phyloP scores from a whole-genome alignment of 2,797 vertebrate genomes.

The Cossypha caffra region DNA sequence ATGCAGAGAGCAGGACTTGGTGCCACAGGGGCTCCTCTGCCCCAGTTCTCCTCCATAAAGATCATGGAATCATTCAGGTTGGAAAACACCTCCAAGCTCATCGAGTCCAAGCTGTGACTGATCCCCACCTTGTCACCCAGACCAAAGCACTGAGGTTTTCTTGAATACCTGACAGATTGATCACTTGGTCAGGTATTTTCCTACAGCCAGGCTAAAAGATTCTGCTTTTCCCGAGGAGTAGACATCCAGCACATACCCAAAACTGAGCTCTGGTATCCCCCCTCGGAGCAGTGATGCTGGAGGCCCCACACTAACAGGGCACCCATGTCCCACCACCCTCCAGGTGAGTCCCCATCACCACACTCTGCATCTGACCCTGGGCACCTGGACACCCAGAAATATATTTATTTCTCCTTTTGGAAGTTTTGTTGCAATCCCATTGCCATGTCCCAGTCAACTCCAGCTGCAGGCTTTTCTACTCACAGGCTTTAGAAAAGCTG shows the following conservation, averaged over 20 bases:
- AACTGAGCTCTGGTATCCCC: not conserved
- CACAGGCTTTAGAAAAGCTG: not conserved
- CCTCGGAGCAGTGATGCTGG: not conserved
- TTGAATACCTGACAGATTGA: rapidly evolving
- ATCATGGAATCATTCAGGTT: not conserved
- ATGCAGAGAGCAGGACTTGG: not conserved
- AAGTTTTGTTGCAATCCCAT: not conserved
- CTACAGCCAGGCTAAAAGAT: not conserved
- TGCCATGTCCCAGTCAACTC: not conserved
- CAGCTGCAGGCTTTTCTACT: not conserved
- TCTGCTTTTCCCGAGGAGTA: not conserved
- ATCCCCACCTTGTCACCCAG: not conserved
- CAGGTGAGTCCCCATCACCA: not conserved
- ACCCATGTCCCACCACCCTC: rapidly evolving
- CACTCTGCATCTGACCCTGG: not conserved
- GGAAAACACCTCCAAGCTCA: not conserved
- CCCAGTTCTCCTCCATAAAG: not conserved
- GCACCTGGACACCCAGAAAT: not conserved
- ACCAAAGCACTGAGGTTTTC: not conserved
- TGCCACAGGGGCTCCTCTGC: not conserved
- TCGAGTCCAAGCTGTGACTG: not conserved
- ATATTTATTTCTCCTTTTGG: not conserved
- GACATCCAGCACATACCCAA: not conserved
- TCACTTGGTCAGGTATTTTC: rapidly evolving
- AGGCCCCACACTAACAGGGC: rapidly evolving